Evolutionary conservation across 2,888 invertebrate genomes (phyloP).

Genomic region (Brenthis ino): DNA sequence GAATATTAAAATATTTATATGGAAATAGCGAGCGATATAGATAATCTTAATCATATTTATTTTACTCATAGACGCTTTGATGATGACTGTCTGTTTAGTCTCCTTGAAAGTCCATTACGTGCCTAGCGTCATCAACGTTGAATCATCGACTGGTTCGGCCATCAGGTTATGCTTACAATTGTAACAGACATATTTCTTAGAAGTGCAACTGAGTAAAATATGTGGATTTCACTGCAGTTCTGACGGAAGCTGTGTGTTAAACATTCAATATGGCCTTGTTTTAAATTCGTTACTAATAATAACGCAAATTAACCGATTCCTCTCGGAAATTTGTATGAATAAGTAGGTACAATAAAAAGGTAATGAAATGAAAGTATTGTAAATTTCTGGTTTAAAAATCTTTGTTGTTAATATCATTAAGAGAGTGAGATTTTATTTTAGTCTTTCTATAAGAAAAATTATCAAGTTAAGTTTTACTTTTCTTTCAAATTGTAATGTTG

Average conservation of each 20-base stretch:
- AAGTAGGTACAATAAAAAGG: too few species aligned
- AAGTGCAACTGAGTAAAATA: conserved; percentile 57
- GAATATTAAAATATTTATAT: background rate
- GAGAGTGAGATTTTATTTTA: too few species aligned
- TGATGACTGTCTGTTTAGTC: conserved; percentile 56
- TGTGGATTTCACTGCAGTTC: conserved; percentile 36
- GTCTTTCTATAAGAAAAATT: too few species aligned
- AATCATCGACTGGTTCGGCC: conserved; percentile 55
- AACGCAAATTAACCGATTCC: conserved; percentile 7
- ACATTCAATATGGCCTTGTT: conserved; percentile 35
- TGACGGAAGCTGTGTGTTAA: conserved; percentile 39
- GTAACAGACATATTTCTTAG: conserved; percentile 62
- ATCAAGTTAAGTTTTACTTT: too few species aligned
- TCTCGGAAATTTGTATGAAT: too few species aligned
- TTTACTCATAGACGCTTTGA: conserved; percentile 27
- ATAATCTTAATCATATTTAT: conserved; percentile 23
- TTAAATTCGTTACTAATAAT: conserved; percentile 26
- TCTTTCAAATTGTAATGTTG: too few species aligned
- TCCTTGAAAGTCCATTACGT: conserved; percentile 58
- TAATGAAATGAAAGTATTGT: too few species aligned
- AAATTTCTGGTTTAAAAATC: too few species aligned
- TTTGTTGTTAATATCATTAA: too few species aligned
- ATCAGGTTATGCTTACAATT: conserved; percentile 54
- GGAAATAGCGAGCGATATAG: background rate
- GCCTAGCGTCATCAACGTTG: conserved; percentile 62